phyloP scores from a whole-genome alignment of 2,113 vertebrate species.

The Dipodomys merriami region DNA sequence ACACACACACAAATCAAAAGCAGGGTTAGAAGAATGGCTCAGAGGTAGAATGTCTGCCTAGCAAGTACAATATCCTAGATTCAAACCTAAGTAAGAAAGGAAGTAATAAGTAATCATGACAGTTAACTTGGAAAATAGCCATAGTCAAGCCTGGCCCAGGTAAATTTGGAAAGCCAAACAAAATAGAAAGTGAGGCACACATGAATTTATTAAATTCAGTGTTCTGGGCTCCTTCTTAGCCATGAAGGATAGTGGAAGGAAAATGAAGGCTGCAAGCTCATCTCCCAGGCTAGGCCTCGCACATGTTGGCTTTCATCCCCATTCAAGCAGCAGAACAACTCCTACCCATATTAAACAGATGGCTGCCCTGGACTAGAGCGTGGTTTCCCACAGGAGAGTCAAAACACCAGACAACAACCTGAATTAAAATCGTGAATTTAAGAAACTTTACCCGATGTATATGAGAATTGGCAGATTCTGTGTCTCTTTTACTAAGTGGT shows the following conservation, averaged over 20 bases:
- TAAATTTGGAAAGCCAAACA: constrained; percentile 10
- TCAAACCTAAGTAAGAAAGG: too few species aligned
- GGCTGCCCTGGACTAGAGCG: neutral
- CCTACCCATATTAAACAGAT: neutral
- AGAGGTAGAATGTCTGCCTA: too few species aligned
- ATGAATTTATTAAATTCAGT: neutral
- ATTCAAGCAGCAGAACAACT: neutral
- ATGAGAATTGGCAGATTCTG: constrained; percentile 11
- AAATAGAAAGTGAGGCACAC: neutral
- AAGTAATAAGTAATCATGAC: neutral
- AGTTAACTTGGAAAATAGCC: neutral
- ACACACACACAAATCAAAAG: neutral
- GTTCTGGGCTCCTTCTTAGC: neutral
- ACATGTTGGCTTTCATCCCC: neutral
- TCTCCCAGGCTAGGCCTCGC: neutral
- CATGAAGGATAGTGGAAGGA: neutral
- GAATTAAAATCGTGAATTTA: neutral
- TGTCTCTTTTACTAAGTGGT: neutral
- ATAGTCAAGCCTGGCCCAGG: neutral
- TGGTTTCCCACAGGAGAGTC: neutral
- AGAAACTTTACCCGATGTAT: neutral
- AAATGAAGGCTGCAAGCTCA: neutral
- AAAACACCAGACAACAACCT: neutral
- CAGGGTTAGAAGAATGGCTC: neutral
- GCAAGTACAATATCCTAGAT: too few species aligned